These are phyloP conservation scores for Gastrophysa polygoni DNA, from an alignment of 2,888 invertebrate species.

Conservation along the genomic window DNA sequence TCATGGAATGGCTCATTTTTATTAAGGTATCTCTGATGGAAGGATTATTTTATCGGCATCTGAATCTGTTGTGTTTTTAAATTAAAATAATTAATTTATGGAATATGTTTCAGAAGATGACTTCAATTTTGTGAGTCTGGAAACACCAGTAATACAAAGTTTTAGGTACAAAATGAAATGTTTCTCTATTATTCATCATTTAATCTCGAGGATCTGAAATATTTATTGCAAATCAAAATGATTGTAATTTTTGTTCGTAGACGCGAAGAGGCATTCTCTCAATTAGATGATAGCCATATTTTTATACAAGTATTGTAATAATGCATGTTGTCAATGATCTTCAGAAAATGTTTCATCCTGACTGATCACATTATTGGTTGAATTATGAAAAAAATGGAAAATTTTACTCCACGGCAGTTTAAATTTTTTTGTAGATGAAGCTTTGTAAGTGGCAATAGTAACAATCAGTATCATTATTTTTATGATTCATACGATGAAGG, in stretches of 20 bases:
- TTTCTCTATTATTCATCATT: no score
- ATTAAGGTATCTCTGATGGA: slow-evolving; percentile 16
- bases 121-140: neutral
- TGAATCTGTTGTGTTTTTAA: slow-evolving; percentile 11
- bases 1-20: slow-evolving; percentile 23
- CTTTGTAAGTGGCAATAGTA: no score
- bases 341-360: neutral
- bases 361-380: slow-evolving; percentile 3
- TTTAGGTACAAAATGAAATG: neutral
- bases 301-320: slow-evolving; percentile 10
- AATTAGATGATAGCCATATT: slow-evolving; percentile 8
- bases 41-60: slow-evolving; percentile 11
- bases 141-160: neutral
- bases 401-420: no score
- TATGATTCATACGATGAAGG: neutral
- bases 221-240: no score
- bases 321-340: slow-evolving; percentile 8
- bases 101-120: neutral
- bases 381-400: slow-evolving; percentile 3
- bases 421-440: no score
- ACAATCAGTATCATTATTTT: no score
- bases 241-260: neutral
- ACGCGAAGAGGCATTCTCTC: neutral
- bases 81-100: neutral
- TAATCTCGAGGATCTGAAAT: no score